Percentiles rank a stretch among this genome's conserved stretches.
Evolutionary conservation across 2,888 invertebrate species (phyloP).

Genomic region (Drosophila fungiperda): DNA sequence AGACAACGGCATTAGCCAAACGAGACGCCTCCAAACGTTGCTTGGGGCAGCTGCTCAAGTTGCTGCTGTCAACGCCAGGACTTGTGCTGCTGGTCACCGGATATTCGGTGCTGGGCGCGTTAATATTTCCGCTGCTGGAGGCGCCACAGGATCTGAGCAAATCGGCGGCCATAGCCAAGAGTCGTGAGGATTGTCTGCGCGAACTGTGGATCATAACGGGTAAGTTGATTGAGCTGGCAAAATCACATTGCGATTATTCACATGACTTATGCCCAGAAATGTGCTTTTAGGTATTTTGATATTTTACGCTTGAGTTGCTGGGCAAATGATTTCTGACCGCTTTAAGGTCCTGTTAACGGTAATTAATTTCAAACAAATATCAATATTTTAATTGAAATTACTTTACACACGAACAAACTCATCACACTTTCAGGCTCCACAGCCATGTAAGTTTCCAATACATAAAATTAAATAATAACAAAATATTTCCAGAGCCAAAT

Average conservation of each 20-base stretch:
- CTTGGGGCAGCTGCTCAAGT: constrained; percentile 78
- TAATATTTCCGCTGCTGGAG: constrained; percentile 91
- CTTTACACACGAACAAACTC: constrained; percentile 1
- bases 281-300: constrained; percentile 5
- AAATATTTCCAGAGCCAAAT: constrained; percentile 67
- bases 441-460: constrained; percentile 41
- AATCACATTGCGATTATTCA: not conserved
- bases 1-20: constrained; percentile 28
- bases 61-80: constrained; percentile 86
- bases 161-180: constrained; percentile 88
- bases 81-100: constrained; percentile 90
- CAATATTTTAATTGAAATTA: constrained; percentile 67
- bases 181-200: constrained; percentile 89
- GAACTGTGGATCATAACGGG: constrained; percentile 93
- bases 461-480: constrained; percentile 57
- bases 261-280: constrained; percentile 1
- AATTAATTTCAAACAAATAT: constrained; percentile 65
- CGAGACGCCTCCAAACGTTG: constrained; percentile 56
- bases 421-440: not conserved
- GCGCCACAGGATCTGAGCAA: constrained; percentile 88
- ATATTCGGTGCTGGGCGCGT: constrained; percentile 91
- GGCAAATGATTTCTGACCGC: constrained; percentile 26
- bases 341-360: constrained; percentile 41
- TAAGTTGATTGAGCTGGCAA: constrained; percentile 82
- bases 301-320: constrained; percentile 62